Evolutionary conservation across 2,113 vertebrate genomes (phyloP).

Genomic region (Odontesthes bonariensis): DNA sequence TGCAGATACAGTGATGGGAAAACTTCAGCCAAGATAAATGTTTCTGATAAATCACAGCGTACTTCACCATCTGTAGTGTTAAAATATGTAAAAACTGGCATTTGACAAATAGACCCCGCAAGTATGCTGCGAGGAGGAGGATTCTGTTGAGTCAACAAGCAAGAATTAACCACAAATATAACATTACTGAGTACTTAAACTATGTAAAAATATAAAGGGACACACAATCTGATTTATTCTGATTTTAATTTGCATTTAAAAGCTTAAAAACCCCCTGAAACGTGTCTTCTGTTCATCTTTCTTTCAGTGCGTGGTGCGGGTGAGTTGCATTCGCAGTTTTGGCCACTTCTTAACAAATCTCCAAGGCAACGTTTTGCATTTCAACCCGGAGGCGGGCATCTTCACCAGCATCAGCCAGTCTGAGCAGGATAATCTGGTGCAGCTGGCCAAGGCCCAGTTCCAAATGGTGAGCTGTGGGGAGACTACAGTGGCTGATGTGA

Average conservation of each 20-base stretch:
- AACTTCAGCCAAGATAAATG: not conserved
- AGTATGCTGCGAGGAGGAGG: not conserved
- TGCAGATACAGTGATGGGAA: too few relatives aligned
- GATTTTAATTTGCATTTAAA: too few relatives aligned
- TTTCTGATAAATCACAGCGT: not conserved
- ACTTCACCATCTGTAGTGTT: conserved; percentile 7
- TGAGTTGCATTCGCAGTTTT: conserved; percentile 95
- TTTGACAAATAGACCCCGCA: not conserved
- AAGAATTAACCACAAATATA: not conserved
- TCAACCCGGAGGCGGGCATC: conserved; percentile 93
- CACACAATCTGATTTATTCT: too few relatives aligned
- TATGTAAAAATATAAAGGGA: not conserved
- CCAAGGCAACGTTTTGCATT: conserved; percentile 95
- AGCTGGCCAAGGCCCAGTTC: conserved; percentile 97
- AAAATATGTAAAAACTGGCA: not conserved
- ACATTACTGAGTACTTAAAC: too few relatives aligned
- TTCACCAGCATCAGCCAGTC: conserved; percentile 94
- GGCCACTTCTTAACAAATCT: conserved; percentile 93
- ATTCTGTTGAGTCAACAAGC: not conserved
- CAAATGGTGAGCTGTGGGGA: conserved; percentile 96
- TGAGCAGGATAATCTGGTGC: conserved; percentile 89
- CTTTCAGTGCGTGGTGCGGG: conserved; percentile 88
- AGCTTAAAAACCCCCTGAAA: too few relatives aligned
- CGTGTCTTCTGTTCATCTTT: not conserved
- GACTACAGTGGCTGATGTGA: too few relatives aligned